Conservation (phyloP, 2,113 vertebrate genomes). For the Tyrannus savana region DNA sequence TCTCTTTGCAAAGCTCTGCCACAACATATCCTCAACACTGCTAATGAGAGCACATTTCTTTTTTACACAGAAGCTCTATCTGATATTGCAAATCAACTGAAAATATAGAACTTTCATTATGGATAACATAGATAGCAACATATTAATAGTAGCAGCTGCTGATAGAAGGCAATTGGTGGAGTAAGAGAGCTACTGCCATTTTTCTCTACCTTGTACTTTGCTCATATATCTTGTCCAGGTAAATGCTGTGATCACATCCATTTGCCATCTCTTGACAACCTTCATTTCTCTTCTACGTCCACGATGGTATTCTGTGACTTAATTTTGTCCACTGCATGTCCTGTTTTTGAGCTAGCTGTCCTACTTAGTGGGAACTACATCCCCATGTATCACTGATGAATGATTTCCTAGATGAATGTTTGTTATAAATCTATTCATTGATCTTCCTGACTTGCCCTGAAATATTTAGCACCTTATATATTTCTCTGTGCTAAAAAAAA, state of each 20-base stretch:
- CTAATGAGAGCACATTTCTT: conserved; percentile 28
- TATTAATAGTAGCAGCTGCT: background rate
- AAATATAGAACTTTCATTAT: conserved; percentile 39
- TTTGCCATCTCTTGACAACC: conserved; percentile 40
- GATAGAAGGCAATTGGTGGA: background rate
- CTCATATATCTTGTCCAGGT: conserved; percentile 1
- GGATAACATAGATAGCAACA: background rate
- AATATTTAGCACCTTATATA: conserved; percentile 56
- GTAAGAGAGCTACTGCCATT: background rate
- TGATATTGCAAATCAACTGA: conserved; percentile 1
- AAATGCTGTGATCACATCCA: conserved; percentile 43
- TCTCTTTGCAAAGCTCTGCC: background rate
- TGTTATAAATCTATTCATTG: conserved; percentile 57
- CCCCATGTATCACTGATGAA: conserved; percentile 14
- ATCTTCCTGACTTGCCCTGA: conserved; percentile 45
- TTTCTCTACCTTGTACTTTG: conserved; percentile 14
- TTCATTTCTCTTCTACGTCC: conserved; percentile 33
- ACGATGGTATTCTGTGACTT: background rate
- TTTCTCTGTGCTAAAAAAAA: conserved; percentile 29
- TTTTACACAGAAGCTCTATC: background rate
- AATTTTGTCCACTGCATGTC: conserved; percentile 49
- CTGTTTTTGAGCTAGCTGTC: conserved; percentile 34
- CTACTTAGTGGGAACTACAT: conserved; percentile 33
- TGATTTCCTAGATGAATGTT: conserved; percentile 53
- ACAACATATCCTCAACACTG: background rate